Conservation (phyloP, 2,113 vertebrate species). For the Ciconia boyciana region DNA sequence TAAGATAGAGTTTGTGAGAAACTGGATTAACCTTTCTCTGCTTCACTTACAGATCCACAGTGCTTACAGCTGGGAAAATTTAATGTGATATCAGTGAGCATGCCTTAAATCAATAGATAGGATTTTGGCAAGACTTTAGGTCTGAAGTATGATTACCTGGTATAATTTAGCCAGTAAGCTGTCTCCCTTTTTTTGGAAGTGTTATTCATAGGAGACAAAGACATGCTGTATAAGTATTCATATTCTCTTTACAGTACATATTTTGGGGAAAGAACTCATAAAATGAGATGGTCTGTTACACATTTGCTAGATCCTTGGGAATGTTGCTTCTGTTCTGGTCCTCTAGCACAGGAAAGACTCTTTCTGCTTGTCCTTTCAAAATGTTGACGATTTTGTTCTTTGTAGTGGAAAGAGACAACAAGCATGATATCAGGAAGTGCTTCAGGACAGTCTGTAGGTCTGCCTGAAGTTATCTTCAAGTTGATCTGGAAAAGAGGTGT, state of each 20-base stretch:
- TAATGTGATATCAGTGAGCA: background rate
- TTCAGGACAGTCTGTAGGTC: background rate
- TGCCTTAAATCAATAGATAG: background rate
- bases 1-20: background rate
- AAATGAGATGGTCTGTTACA: background rate
- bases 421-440: background rate
- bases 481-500: background rate
- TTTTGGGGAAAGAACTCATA: background rate
- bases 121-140: background rate
- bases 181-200: background rate
- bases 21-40: background rate
- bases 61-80: background rate
- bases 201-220: background rate
- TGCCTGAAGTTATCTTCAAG: background rate
- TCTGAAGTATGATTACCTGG: background rate
- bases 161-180: background rate
- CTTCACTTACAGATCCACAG: background rate
- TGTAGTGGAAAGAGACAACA: background rate
- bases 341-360: background rate
- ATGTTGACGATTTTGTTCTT: background rate
- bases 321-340: background rate
- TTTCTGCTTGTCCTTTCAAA: background rate
- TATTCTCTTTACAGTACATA: background rate
- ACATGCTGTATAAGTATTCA: background rate
- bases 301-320: background rate